Conservation (phyloP, 2,113 vertebrate species). For the Odocoileus hemionus region DNA sequence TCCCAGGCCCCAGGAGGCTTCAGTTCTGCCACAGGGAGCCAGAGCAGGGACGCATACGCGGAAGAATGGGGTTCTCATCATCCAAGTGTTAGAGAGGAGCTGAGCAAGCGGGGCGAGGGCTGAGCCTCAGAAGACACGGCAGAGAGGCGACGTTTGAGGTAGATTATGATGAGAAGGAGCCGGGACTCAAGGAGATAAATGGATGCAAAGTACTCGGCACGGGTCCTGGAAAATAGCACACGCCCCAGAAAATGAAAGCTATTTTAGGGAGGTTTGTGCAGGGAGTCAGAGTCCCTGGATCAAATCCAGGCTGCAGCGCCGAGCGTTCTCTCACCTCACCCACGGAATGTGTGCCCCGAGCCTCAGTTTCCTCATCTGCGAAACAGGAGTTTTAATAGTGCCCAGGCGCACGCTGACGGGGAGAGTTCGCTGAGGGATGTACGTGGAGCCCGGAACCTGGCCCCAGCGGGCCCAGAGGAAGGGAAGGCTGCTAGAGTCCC, state of each 20-base stretch:
- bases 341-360: neutral
- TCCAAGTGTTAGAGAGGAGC: neutral
- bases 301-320: neutral
- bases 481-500: accelerated
- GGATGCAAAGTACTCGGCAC: slow-evolving; percentile 12
- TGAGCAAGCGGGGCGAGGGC: neutral
- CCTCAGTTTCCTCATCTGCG: slow-evolving; percentile 17
- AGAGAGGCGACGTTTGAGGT: neutral
- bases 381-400: neutral
- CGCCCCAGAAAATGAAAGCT: slow-evolving; percentile 10
- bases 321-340: neutral
- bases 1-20: neutral
- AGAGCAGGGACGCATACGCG: neutral
- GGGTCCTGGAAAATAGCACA: slow-evolving; percentile 24
- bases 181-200: slow-evolving; percentile 47
- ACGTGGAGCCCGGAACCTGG: neutral
- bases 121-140: neutral
- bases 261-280: neutral
- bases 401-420: accelerated
- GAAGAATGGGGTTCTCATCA: neutral
- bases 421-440: neutral
- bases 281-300: neutral
- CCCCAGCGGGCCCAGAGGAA: neutral
- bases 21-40: neutral
- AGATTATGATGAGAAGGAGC: neutral